These are phyloP conservation scores for Poliocrania exsul DNA, from an alignment of 2,797 vertebrate species.

Conservation along the genomic window DNA sequence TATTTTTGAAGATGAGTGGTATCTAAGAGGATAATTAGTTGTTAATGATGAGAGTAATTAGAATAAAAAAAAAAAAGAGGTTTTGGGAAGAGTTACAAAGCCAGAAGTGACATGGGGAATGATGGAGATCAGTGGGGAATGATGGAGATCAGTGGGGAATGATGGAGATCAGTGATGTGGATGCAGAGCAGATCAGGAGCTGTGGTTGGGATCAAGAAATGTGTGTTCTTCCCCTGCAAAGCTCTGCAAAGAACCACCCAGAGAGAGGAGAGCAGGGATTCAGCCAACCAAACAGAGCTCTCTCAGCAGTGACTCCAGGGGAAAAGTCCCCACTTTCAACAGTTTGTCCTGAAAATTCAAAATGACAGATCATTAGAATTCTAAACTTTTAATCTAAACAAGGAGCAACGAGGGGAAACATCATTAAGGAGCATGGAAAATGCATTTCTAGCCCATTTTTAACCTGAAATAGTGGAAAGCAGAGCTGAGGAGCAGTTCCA, in stretches of 20 bases:
- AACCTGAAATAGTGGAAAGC: neutral
- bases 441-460: neutral
- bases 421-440: neutral
- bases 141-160: neutral
- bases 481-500: neutral
- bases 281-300: neutral
- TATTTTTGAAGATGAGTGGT: neutral
- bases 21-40: neutral
- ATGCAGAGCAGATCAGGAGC: neutral
- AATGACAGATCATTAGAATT: neutral
- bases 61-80: neutral
- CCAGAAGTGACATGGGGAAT: neutral
- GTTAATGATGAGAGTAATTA: neutral
- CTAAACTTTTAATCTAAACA: neutral
- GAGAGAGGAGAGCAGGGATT: neutral
- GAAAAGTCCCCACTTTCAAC: neutral
- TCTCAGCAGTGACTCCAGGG: neutral
- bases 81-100: neutral
- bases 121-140: neutral
- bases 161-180: neutral
- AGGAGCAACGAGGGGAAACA: neutral
- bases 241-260: neutral
- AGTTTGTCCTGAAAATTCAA: neutral
- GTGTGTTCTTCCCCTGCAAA: neutral
- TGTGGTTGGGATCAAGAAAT: neutral